Percentiles rank a stretch among this genome's conserved stretches.
phyloP scores from a whole-genome alignment of 1,140 invertebrate genomes.

The Parapsyche elsis region DNA sequence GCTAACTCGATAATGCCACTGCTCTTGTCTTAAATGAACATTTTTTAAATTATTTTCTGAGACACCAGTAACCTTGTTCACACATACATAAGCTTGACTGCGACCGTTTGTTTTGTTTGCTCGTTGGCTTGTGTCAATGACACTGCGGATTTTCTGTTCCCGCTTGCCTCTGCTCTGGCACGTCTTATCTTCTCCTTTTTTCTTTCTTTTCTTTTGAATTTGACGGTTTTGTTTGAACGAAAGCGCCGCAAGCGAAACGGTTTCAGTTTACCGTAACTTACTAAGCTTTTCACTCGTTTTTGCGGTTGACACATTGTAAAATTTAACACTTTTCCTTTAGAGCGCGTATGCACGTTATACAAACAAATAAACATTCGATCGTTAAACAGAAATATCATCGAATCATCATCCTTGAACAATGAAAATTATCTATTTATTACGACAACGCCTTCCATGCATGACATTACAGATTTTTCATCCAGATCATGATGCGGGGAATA shows the following conservation, averaged over 20 bases:
- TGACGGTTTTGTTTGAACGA: constrained; percentile 9
- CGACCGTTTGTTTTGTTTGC: constrained; percentile 19
- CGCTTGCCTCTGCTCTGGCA: background rate
- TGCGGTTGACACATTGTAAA: too few relatives aligned
- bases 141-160: constrained; percentile 1
- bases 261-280: constrained; percentile 17
- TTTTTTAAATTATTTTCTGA: constrained; percentile 33
- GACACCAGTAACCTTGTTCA: constrained; percentile 45
- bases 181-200: background rate
- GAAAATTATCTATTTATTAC: too few relatives aligned
- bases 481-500: too few relatives aligned
- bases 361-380: too few relatives aligned
- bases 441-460: too few relatives aligned
- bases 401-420: too few relatives aligned
- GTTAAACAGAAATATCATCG: too few relatives aligned
- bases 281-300: background rate
- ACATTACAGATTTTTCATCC: too few relatives aligned
- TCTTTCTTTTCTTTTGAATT: background rate
- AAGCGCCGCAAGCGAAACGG: constrained; percentile 13
- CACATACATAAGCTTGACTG: background rate
- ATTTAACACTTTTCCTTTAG: too few relatives aligned
- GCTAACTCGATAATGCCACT: constrained; percentile 3
- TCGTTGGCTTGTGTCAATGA: constrained; percentile 25
- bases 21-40: background rate
- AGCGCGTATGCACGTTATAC: too few relatives aligned